Base-by-base conservation (phyloP, 2,797 vertebrate genomes). In the Amniataba percoides region DNA sequence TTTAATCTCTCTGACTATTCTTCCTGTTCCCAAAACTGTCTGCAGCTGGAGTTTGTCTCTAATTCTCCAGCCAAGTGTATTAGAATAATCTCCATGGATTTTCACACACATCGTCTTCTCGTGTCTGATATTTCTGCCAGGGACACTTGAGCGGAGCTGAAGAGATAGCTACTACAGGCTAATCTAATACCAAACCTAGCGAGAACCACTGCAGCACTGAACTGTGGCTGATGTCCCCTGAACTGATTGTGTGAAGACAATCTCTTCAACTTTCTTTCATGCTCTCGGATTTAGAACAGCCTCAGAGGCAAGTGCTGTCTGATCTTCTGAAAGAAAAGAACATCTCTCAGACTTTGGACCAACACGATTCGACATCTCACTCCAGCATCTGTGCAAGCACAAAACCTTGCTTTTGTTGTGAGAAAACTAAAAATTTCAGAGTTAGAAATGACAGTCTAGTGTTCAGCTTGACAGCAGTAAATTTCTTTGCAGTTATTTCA, bases 71-170 rank as follows among this genome's bases (percentile, higher is more conserved):
- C 70, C 65, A 15, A 1, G 39, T 51, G 63, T 53, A 74, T 64
- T 83, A 62, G 69, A 66, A 80, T 80, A 69, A 88, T 79, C 79
- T 83, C 49, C 18, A 16, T 53, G 76, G 81, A 80, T 84, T 77
- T 76, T 68, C 57, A 58, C 70, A 60, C 45, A 10, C n/a, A 13
- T 76, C 31, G 19, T 65, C 67, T 27, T 68, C 67, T 78, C 46
- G 13, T 78, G 66, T 78, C 31, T 71, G 52, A 62, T 69, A 45
- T 51, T 51, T 78, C 51, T 52, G 57, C 74, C 60, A 42, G 56
- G 39, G 51, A 64, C 31, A 21, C 43, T 73, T 18, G 25, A 83
- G 62, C 51, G 34, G 39, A 56, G 52, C 75, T 69, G 58, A 64
- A 58, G 58, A 65, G 70, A 74, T 58, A 31, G 62, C 59, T 55